Conservation (phyloP, 2,797 vertebrate genomes). For the Thunnus albacares region DNA sequence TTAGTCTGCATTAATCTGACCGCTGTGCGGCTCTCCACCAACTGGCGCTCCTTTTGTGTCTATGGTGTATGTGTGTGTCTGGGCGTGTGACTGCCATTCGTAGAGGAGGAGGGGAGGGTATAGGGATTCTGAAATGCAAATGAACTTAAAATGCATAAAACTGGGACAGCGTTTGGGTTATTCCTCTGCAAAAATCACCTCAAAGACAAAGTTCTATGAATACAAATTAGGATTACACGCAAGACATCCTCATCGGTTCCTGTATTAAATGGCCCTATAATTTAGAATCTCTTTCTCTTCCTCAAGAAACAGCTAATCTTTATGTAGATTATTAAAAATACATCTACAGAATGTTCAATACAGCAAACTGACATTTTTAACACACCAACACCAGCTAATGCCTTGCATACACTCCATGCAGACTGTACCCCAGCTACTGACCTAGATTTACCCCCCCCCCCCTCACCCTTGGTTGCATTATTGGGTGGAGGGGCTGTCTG, state of each 20-base stretch:
- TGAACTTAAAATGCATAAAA: slow-evolving; percentile 43
- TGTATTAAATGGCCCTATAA: background rate
- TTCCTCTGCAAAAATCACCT: slow-evolving; percentile 34
- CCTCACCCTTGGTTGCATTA: slow-evolving; percentile 48
- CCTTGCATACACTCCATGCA: slow-evolving; percentile 36
- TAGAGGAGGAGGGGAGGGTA: slow-evolving; percentile 10
- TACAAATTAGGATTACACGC: slow-evolving; percentile 47
- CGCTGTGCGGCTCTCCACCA: slow-evolving; percentile 30
- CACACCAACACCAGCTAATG: slow-evolving; percentile 18
- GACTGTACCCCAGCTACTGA: slow-evolving; percentile 71
- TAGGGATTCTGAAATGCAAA: slow-evolving; percentile 63
- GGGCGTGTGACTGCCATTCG: slow-evolving; percentile 6
- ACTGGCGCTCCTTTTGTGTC: slow-evolving; percentile 20
- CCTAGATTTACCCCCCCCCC: slow-evolving; percentile 70
- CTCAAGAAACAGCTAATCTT: slow-evolving; percentile 13
- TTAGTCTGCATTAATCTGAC: slow-evolving; percentile 62
- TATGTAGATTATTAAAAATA: slow-evolving; percentile 21
- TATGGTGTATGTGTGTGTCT: slow-evolving; percentile 8
- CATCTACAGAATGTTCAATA: slow-evolving; percentile 27
- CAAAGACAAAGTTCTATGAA: slow-evolving; percentile 53
- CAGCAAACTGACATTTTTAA: slow-evolving; percentile 21
- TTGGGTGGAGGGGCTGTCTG: slow-evolving; percentile 70
- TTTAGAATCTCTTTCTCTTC: background rate
- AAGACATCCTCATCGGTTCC: background rate
- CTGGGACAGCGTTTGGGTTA: slow-evolving; percentile 40